Conservation (phyloP, 2,888 invertebrate species). For the Anarsia innoxiella region DNA sequence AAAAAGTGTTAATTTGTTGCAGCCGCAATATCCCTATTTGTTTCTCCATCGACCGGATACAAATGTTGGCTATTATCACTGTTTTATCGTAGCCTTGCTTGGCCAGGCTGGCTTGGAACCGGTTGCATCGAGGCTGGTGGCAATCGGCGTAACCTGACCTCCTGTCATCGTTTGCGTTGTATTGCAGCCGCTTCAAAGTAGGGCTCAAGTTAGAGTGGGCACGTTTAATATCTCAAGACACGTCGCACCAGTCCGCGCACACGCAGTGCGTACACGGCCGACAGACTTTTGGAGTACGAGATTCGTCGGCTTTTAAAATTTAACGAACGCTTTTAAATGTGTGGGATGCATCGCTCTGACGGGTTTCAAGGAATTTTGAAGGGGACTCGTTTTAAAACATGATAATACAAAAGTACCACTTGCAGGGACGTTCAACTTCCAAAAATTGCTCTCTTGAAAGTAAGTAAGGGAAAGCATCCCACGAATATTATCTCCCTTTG, state of each 20-base stretch:
- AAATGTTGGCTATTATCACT: constrained; percentile 42
- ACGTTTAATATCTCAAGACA: constrained; percentile 15
- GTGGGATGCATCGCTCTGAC: constrained; percentile 12
- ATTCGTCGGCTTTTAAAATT: constrained; percentile 23
- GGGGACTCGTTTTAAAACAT: constrained; percentile 2
- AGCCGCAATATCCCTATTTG: constrained; percentile 13
- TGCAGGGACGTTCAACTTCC: constrained; percentile 6
- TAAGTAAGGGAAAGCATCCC: too few relatives aligned
- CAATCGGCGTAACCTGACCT: constrained; percentile 23
- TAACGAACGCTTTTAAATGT: constrained; percentile 20
- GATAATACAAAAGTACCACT: neutral
- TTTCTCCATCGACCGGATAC: constrained; percentile 27
- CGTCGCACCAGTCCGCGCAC: constrained; percentile 15
- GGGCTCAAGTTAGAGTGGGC: constrained; percentile 25
- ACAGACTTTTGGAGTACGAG: constrained; percentile 21
- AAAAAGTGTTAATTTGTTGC: constrained; percentile 5
- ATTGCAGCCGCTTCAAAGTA: neutral
- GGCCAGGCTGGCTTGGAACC: constrained; percentile 47
- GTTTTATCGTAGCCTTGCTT: constrained; percentile 45
- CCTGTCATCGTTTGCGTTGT: neutral
- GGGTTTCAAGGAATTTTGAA: constrained; percentile 11
- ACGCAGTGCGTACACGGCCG: constrained; percentile 18
- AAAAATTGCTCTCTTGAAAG: too few relatives aligned
- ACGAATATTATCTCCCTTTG: too few relatives aligned
- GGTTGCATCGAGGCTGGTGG: constrained; percentile 49